Percentiles rank a stretch among this genome's conserved stretches.
Conservation (phyloP, 2,888 invertebrate genomes). For the Protonemura montana region DNA sequence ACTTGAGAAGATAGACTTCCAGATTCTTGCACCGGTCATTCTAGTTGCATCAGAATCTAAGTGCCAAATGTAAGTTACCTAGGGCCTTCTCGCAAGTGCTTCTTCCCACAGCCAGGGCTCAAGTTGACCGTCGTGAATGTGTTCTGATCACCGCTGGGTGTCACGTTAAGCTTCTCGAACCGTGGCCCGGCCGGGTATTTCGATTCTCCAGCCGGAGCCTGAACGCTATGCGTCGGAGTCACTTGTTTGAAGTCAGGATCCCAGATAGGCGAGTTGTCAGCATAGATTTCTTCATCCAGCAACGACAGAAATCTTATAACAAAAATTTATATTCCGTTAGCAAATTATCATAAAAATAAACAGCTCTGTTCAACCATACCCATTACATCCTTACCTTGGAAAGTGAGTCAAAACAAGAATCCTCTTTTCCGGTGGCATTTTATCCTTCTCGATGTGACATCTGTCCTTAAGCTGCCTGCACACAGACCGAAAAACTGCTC, state of each 20-base stretch:
- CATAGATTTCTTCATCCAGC: conserved; percentile 87
- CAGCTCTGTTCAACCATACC: background rate
- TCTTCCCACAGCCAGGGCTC: conserved; percentile 66
- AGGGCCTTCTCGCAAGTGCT: conserved; percentile 51
- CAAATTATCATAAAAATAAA: background rate
- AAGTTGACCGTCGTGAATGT: conserved; percentile 74
- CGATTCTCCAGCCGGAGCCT: conserved; percentile 62
- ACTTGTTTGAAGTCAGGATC: conserved; percentile 86
- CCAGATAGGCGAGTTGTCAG: conserved; percentile 90
- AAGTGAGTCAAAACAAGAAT: conserved; percentile 86
- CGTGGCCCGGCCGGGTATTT: conserved; percentile 61
- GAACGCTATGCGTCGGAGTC: conserved; percentile 66
- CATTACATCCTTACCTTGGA: conserved; percentile 66
- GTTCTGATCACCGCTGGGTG: conserved; percentile 71
- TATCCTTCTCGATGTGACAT: conserved; percentile 87
- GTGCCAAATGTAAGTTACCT: background rate
- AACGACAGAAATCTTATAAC: conserved; percentile 79
- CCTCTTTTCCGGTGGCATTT: conserved; percentile 87
- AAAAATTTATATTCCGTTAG: conserved; percentile 50
- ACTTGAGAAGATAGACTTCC: no score
- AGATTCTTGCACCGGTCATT: no score
- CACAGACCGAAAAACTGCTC: conserved; percentile 84
- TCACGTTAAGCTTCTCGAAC: conserved; percentile 70
- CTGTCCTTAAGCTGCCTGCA: conserved; percentile 89
- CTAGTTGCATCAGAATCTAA: no score